These are phyloP conservation scores for Caradrina clavipalpis DNA, from an alignment of 2,888 invertebrate species.

Conservation along the genomic window DNA sequence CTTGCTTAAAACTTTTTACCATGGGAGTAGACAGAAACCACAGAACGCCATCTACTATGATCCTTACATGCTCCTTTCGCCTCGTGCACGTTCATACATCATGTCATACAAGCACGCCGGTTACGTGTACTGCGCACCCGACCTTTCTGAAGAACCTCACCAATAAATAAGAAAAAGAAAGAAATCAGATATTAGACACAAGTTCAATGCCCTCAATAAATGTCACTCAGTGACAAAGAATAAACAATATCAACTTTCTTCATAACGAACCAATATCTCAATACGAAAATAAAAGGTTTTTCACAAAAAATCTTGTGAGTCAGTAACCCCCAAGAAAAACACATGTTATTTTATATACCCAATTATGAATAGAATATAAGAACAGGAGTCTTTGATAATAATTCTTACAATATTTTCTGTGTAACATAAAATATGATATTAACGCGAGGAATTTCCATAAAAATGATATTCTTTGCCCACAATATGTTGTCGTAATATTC, in stretches of 20 bases:
- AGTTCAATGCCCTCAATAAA: conserved; percentile 11
- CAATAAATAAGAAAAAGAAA: too few relatives aligned
- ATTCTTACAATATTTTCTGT: conserved; percentile 40
- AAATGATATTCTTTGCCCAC: conserved; percentile 53
- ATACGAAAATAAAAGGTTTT: conserved; percentile 24
- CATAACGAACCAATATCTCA: conserved; percentile 8
- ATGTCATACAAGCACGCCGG: too few relatives aligned
- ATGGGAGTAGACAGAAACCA: too few relatives aligned
- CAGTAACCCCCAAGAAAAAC: not conserved
- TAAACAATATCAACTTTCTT: not conserved
- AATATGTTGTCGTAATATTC: conserved; percentile 51
- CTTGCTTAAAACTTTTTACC: too few relatives aligned
- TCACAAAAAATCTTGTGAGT: not conserved
- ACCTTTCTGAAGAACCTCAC: too few relatives aligned
- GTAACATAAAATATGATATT: conserved; percentile 52
- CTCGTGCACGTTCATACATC: too few relatives aligned
- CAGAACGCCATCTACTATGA: too few relatives aligned
- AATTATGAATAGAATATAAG: conserved; percentile 24
- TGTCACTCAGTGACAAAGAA: not conserved
- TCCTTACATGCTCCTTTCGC: too few relatives aligned
- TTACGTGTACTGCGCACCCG: too few relatives aligned
- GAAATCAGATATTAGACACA: too few relatives aligned
- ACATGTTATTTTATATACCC: conserved; percentile 8
- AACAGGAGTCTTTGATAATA: conserved; percentile 26
- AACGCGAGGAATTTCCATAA: conserved; percentile 52